Base-by-base conservation (phyloP, 2,113 vertebrate species). In the Zosterops hypoxanthus region DNA sequence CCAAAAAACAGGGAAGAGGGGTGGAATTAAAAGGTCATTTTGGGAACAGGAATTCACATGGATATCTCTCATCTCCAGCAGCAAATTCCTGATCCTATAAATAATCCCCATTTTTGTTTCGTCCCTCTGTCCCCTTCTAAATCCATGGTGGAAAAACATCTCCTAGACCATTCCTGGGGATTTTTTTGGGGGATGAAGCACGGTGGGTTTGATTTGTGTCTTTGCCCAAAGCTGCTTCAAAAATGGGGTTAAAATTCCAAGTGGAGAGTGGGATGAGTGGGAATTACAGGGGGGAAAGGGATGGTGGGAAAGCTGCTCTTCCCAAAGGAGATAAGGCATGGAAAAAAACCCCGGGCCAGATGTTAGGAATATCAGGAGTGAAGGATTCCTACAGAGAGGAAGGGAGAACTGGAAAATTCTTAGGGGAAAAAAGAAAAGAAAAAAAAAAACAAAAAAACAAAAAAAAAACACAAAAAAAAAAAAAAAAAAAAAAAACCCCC, bases 41-140 rank as follows among this genome's bases (percentile, higher is more conserved):
- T 33, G 33, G 39, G 33, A 24, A 46, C 0, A 1, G 47, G 20
- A 44, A 31, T 56, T 25, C 41, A 5, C 7, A 19, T 0, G 4
- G 61, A 46, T 20, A 4, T 17, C 8, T 53, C 81, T 21, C 33
- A 12, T 36, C 63, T 63, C 68, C 81, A 53, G 57, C 39, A 33
- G 26, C 17, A 39, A 16, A 46, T 63, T 63, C 68, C 68, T 0
- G 0, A 46, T 55, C 47, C 57, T 9, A 9, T 26, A 26, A 53
- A 55, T 36, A 3, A 18, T 14, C 17, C 14, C 57, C 3, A 1
- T 63, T 72, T 26, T 33, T 83, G 6, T 8, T 26, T 17, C 33
- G 33, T 46, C 17, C 17, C 26, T 26, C 68, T 5, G 4, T 23
- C 22, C 22, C 17, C 4, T 46, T 22, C 49, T 17, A 11, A 71